These are phyloP conservation scores for Thymelicus sylvestris DNA, from an alignment of 2,888 invertebrate species.

Conservation along the genomic window DNA sequence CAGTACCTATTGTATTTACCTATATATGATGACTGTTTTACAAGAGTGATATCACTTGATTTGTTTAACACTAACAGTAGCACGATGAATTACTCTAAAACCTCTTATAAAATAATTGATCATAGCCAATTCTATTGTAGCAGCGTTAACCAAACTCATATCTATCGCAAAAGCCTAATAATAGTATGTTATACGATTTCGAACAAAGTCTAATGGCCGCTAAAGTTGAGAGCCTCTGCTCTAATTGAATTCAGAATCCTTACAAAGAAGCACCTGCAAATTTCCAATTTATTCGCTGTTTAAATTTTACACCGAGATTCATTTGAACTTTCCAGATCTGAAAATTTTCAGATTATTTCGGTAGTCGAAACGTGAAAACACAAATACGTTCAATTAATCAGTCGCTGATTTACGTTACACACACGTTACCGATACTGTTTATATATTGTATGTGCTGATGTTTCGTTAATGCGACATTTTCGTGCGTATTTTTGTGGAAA, in stretches of 20 bases:
- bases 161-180: background rate
- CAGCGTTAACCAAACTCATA: no score
- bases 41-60: no score
- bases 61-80: no score
- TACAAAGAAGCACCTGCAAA: conserved; percentile 42
- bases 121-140: no score
- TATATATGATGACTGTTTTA: no score
- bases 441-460: conserved; percentile 17
- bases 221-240: conserved; percentile 30
- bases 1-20: no score
- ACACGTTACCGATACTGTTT: conserved; percentile 34
- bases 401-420: conserved; percentile 31
- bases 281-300: conserved; percentile 43
- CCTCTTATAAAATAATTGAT: no score
- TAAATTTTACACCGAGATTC: conserved; percentile 44
- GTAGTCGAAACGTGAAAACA: conserved; percentile 41
- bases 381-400: conserved; percentile 40
- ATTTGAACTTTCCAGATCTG: conserved; percentile 35
- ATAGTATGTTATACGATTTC: background rate
- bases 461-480: conserved; percentile 20
- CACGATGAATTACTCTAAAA: no score
- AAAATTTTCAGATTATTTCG: conserved; percentile 26
- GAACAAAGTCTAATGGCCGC: background rate
- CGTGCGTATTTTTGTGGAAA: background rate
- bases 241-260: conserved; percentile 44